These are phyloP conservation scores for Brachionus angularis DNA, from an alignment of 1,140 invertebrate species.

Conservation along the genomic window DNA sequence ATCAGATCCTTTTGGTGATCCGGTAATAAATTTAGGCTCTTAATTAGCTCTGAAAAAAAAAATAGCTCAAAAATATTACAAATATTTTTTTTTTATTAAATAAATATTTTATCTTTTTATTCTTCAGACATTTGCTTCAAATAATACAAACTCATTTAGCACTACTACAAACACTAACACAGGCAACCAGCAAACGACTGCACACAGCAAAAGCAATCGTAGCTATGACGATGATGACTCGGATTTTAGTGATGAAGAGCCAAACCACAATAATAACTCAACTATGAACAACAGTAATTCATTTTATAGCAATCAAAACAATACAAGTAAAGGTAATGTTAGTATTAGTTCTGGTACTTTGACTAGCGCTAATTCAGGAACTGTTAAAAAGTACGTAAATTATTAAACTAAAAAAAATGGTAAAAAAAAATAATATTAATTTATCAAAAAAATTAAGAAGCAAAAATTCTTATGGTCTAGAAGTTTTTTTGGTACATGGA, in stretches of 20 bases:
- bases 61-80: too few species aligned
- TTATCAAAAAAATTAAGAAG: background rate
- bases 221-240: constrained; percentile 37
- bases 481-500: constrained; percentile 36
- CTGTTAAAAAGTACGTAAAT: constrained; percentile 35
- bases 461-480: constrained; percentile 36
- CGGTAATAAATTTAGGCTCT: too few species aligned
- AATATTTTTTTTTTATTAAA: too few species aligned
- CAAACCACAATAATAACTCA: background rate
- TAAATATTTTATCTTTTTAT: too few species aligned
- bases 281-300: background rate
- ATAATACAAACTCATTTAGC: too few species aligned
- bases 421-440: background rate
- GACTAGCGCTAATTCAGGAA: background rate
- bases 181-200: background rate
- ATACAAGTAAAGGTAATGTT: background rate
- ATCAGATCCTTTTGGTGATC: too few species aligned
- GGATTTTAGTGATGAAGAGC: constrained; percentile 7
- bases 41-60: too few species aligned
- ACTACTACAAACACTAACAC: background rate
- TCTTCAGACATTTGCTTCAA: too few species aligned
- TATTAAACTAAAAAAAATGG: too few species aligned
- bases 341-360: background rate
- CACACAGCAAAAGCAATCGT: background rate
- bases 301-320: constrained; percentile 9